A percentile compares a stretch with the other conserved stretches of the same genome.
Evolutionary conservation across 2,888 invertebrate species (phyloP).

Genomic region (Mantis religiosa): DNA sequence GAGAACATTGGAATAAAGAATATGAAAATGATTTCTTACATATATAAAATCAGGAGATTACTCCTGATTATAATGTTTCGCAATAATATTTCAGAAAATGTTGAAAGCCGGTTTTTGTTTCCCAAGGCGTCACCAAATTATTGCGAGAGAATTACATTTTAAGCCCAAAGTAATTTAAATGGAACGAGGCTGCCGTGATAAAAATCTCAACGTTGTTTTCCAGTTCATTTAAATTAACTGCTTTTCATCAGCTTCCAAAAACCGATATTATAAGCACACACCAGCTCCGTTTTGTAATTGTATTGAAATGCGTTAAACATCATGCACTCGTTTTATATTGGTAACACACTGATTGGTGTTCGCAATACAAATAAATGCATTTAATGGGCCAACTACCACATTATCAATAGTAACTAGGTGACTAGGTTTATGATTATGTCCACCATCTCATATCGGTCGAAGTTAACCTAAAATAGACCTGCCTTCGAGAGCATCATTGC

Average conservation of each 20-base stretch:
- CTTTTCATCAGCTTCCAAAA: not conserved
- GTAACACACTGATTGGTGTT: not conserved
- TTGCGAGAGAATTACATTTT: not conserved
- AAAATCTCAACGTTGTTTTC: not conserved
- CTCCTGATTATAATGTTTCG: too few species aligned
- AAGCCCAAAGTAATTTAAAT: not conserved
- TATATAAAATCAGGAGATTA: too few species aligned
- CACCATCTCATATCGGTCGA: too few species aligned
- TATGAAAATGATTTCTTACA: too few species aligned
- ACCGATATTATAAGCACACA: not conserved
- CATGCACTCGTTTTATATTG: not conserved
- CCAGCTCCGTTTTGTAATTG: not conserved
- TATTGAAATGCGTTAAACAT: not conserved
- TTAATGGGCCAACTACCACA: too few species aligned
- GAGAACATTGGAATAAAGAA: too few species aligned
- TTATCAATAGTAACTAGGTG: too few species aligned
- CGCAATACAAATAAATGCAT: not conserved
- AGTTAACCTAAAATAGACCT: too few species aligned
- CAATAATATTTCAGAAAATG: not conserved
- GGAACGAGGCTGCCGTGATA: not conserved
- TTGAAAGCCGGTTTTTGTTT: not conserved
- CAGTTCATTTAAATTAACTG: not conserved
- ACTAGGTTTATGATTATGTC: too few species aligned
- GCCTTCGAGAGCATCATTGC: too few species aligned
- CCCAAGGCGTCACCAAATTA: not conserved